These are phyloP conservation scores for Acanthisitta chloris DNA, from an alignment of 2,113 vertebrate genomes.

Conservation along the genomic window DNA sequence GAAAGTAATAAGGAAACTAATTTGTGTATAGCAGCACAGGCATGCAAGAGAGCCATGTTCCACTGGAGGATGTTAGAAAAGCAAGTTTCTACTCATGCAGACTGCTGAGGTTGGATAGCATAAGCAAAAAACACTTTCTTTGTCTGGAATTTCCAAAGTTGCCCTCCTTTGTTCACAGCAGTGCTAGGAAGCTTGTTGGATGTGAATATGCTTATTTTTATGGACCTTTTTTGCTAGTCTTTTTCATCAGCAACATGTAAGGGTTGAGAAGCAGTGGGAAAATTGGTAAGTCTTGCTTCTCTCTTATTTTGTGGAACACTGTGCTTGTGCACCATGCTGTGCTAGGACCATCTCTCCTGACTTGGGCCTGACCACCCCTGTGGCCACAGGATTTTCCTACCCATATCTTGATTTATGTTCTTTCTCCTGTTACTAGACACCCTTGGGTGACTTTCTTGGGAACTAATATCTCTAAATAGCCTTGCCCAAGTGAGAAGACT, in stretches of 20 bases:
- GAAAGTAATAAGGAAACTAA: background rate
- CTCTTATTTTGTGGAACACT: background rate
- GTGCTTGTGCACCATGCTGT: background rate
- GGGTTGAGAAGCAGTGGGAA: background rate
- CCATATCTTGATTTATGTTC: background rate
- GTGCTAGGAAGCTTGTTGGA: background rate
- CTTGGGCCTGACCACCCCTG: background rate
- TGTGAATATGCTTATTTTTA: background rate
- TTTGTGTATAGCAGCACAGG: background rate
- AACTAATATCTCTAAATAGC: background rate
- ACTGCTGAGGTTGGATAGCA: background rate
- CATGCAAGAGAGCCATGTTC: background rate
- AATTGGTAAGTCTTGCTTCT: background rate
- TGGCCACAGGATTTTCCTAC: background rate
- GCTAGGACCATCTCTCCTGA: background rate
- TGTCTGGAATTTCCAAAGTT: background rate
- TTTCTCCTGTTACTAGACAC: background rate
- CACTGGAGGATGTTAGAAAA: background rate
- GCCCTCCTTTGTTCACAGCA: background rate
- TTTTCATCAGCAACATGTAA: background rate
- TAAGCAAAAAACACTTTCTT: background rate
- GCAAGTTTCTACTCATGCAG: rapidly evolving
- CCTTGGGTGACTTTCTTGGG: background rate
- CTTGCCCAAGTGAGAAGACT: background rate
- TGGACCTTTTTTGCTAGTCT: background rate